Evolutionary conservation across 2,797 vertebrate species (phyloP).

Genomic region (Centroberyx gerrardi): DNA sequence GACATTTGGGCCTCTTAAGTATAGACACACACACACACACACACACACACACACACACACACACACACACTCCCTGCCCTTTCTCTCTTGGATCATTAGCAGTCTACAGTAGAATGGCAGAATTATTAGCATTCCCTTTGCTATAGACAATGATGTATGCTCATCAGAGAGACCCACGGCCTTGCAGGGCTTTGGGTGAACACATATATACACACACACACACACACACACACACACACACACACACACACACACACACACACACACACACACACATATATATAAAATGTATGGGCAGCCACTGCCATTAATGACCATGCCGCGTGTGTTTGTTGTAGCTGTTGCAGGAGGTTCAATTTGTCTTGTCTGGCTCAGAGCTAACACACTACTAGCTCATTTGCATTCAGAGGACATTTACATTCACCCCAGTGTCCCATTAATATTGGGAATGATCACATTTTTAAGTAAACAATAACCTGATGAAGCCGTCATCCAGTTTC

Average conservation of each 20-base stretch:
- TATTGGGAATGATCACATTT: neutral
- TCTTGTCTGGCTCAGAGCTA: slow-evolving; percentile 51
- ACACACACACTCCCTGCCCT: neutral
- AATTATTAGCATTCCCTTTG: slow-evolving; percentile 54
- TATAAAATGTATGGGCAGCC: slow-evolving; percentile 40
- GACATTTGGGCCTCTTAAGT: too few relatives aligned
- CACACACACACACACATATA: slow-evolving; percentile 16
- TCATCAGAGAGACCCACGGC: slow-evolving; percentile 3
- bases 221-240: slow-evolving; percentile 27
- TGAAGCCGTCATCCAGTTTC: too few relatives aligned
- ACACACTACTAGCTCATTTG: slow-evolving; percentile 48
- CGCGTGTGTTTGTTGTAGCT: slow-evolving; percentile 30
- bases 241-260: slow-evolving; percentile 32
- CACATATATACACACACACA: slow-evolving; percentile 29
- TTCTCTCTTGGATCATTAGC: slow-evolving; percentile 53
- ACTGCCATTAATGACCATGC: slow-evolving; percentile 47
- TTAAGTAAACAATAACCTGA: neutral
- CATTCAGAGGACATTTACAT: slow-evolving; percentile 38
- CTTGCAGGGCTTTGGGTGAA: slow-evolving; percentile 36
- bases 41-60: neutral
- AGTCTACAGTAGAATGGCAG: slow-evolving; percentile 31
- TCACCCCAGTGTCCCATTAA: neutral
- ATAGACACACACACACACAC: neutral
- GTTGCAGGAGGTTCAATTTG: slow-evolving; percentile 39
- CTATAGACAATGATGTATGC: slow-evolving; percentile 53